These are phyloP conservation scores for Megaustenia siamemsis DNA, from an alignment of 2,888 invertebrate species.

Conservation along the genomic window DNA sequence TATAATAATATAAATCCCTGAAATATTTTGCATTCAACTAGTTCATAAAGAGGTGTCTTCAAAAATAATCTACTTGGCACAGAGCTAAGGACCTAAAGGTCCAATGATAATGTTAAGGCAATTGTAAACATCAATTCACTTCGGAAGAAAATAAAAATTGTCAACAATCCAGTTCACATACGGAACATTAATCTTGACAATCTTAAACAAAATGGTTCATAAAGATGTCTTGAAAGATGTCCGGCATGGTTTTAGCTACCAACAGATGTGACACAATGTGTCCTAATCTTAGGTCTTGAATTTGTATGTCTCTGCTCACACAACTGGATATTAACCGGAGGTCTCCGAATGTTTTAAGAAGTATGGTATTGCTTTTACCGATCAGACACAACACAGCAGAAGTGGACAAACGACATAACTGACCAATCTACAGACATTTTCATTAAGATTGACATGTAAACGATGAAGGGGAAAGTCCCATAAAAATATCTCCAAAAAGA, in stretches of 20 bases:
- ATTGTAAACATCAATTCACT: background rate
- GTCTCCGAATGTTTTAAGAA: background rate
- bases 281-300: background rate
- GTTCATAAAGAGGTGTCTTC: background rate
- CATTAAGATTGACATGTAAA: background rate
- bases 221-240: background rate
- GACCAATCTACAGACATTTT: background rate
- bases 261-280: background rate
- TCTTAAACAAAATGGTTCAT: slow-evolving; percentile 1
- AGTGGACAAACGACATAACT: background rate
- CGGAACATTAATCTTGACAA: background rate
- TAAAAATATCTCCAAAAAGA: background rate
- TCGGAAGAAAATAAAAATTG: background rate
- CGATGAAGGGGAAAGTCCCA: background rate
- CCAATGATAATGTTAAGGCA: slow-evolving; percentile 1
- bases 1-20: slow-evolving; percentile 14
- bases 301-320: background rate
- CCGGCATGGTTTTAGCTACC: background rate
- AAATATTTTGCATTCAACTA: background rate
- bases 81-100: slow-evolving; percentile 17
- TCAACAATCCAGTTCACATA: background rate
- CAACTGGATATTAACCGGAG: background rate
- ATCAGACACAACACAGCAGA: background rate
- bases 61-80: slow-evolving; percentile 4
- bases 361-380: background rate